Percentiles rank a stretch among this genome's conserved stretches.
Conservation (phyloP, 2,113 vertebrate genomes). For the Dendropsophus ebraccatus region DNA sequence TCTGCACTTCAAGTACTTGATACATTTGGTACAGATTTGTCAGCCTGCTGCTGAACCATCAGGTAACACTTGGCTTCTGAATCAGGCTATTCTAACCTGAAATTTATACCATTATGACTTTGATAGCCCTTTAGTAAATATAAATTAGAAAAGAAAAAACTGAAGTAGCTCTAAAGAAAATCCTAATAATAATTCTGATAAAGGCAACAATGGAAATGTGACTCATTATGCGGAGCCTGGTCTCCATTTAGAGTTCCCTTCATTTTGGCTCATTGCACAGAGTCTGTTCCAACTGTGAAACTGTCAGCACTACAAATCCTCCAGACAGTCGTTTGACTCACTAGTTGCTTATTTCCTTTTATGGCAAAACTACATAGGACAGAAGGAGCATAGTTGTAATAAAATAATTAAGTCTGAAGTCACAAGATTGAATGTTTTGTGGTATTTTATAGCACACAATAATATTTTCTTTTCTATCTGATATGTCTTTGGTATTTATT, state of each 20-base stretch:
- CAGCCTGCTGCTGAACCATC: background rate
- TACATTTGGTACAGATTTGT: background rate
- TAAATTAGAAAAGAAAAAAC: background rate
- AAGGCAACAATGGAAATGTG: background rate
- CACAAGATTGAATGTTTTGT: constrained; percentile 10
- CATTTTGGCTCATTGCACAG: constrained; percentile 23
- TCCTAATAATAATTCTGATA: background rate
- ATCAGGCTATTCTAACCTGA: background rate
- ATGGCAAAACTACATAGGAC: constrained; percentile 39
- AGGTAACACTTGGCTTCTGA: background rate
- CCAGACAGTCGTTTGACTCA: constrained; percentile 47
- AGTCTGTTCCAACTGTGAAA: constrained; percentile 27
- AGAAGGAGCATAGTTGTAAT: constrained; percentile 22
- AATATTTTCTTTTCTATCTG: constrained; percentile 3
- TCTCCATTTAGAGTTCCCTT: background rate
- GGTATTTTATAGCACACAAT: background rate
- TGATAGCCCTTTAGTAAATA: background rate
- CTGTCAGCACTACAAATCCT: constrained; percentile 25
- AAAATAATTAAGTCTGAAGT: constrained; percentile 38
- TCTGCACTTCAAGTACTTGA: background rate
- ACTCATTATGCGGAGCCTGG: background rate
- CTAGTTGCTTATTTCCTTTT: constrained; percentile 43
- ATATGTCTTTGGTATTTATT: background rate
- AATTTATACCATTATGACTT: background rate
- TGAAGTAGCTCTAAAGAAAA: background rate